Evolutionary conservation across 2,888 invertebrate genomes (phyloP).

Genomic region (Fragum sueziense): DNA sequence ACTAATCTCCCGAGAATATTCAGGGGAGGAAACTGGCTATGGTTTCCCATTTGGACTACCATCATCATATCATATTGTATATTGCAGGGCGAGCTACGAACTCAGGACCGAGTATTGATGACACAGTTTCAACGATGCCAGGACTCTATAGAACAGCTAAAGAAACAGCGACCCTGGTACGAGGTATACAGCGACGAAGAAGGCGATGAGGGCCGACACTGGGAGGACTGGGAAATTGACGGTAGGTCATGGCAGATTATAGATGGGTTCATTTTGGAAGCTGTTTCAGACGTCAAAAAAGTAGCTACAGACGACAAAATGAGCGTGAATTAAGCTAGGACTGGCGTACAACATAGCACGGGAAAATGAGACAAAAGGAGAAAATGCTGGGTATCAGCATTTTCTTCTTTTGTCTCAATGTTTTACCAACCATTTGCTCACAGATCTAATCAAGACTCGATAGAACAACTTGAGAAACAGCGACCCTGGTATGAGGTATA

Average conservation of each 20-base stretch:
- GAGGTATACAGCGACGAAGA: constrained; percentile 58
- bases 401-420: too few relatives aligned
- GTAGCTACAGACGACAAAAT: not conserved
- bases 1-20: too few relatives aligned
- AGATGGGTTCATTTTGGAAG: not conserved
- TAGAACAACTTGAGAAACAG: constrained; percentile 67
- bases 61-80: too few relatives aligned
- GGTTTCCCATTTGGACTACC: too few relatives aligned
- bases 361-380: too few relatives aligned
- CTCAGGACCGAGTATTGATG: constrained; percentile 69
- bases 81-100: constrained; percentile 59
- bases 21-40: too few relatives aligned
- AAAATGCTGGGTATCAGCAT: too few relatives aligned
- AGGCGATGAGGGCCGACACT: constrained; percentile 47
- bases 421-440: too few relatives aligned
- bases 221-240: constrained; percentile 70
- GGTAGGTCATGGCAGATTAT: constrained; percentile 33
- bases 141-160: constrained; percentile 67
- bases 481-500: constrained; percentile 56
- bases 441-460: constrained; percentile 68
- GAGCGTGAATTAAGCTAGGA: too few relatives aligned
- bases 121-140: constrained; percentile 68
- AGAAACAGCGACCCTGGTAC: constrained; percentile 63
- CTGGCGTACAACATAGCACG: too few relatives aligned
- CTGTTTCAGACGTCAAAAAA: not conserved